Evolutionary conservation across 2,797 vertebrate species (phyloP).

Genomic region (Oreonectes daqikongensis): DNA sequence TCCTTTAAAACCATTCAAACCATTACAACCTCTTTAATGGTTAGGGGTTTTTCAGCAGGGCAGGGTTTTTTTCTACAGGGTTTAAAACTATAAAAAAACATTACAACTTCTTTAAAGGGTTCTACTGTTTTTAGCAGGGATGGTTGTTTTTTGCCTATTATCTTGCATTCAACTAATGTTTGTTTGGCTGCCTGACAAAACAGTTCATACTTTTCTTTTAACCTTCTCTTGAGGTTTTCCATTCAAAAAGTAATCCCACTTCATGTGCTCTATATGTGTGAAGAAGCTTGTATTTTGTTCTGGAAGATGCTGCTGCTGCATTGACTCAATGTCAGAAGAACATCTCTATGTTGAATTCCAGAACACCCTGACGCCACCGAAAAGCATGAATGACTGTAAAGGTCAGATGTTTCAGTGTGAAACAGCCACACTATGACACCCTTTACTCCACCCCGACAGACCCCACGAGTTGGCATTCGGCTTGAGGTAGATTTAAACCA

Average conservation of each 20-base stretch:
- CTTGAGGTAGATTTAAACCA: slow-evolving; percentile 46
- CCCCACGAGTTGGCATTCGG: slow-evolving; percentile 46
- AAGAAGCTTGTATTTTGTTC: neutral
- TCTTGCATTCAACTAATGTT: neutral
- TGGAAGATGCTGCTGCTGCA: neutral
- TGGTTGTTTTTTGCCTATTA: neutral
- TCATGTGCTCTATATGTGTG: neutral
- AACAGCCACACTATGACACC: slow-evolving; percentile 14
- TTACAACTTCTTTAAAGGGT: no score
- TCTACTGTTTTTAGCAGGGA: no score
- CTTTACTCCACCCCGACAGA: slow-evolving; percentile 17
- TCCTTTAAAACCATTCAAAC: no score
- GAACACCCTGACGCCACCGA: slow-evolving; percentile 3
- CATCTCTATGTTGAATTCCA: neutral
- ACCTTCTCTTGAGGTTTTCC: neutral
- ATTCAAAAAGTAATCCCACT: neutral
- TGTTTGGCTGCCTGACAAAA: neutral
- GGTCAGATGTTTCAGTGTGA: slow-evolving; percentile 39
- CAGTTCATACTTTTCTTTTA: neutral
- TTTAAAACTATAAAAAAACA: no score
- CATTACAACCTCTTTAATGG: no score
- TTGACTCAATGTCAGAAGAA: neutral
- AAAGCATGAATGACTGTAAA: slow-evolving; percentile 18
- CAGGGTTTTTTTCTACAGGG: no score
- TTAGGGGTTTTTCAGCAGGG: no score